Conservation (phyloP, 2,797 vertebrate species). For the Cephalopachus bancanus region DNA sequence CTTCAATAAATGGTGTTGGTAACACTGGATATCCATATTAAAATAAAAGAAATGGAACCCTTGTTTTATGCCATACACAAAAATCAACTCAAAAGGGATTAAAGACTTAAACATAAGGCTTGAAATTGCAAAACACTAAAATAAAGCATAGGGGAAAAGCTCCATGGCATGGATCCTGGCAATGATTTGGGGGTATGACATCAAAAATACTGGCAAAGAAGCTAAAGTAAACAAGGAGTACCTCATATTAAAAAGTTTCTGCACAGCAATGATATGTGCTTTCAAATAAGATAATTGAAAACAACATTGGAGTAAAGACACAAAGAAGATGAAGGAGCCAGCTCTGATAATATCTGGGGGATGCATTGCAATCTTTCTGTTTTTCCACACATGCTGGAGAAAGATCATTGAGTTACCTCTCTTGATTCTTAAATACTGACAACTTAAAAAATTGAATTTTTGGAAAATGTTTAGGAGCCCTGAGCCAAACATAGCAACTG, state of each 20-base stretch:
- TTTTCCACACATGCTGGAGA: not conserved
- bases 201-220: not conserved
- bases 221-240: not conserved
- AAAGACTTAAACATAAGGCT: not conserved
- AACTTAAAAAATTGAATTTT: not conserved
- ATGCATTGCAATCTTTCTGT: not conserved
- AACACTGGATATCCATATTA: no score
- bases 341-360: no score
- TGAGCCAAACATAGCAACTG: not conserved
- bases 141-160: not conserved
- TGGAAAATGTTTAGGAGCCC: not conserved
- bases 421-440: conserved; percentile 40
- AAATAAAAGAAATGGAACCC: no score
- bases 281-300: not conserved
- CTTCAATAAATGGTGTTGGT: no score
- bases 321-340: not conserved
- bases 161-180: not conserved
- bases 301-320: not conserved
- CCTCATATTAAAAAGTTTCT: not conserved
- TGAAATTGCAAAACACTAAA: not conserved
- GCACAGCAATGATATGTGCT: not conserved
- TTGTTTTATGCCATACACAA: not conserved
- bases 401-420: not conserved
- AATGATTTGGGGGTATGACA: not conserved
- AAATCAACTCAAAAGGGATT: not conserved